These are phyloP conservation scores for Ardeotis arabs DNA, from an alignment of 2,113 vertebrate species.

Conservation along the genomic window DNA sequence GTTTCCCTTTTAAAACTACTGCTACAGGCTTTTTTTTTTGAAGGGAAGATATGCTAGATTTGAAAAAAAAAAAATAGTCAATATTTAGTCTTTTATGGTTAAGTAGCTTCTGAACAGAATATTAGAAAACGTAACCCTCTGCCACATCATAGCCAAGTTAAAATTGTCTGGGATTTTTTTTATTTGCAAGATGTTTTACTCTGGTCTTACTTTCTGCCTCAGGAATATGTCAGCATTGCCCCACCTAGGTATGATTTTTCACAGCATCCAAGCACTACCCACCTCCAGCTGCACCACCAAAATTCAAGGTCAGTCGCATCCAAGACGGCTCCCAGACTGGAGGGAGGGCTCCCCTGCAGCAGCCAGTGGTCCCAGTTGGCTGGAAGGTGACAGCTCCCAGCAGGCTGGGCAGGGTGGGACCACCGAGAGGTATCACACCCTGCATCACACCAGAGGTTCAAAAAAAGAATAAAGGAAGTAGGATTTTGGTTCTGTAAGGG, in stretches of 20 bases:
- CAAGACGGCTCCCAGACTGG: not conserved
- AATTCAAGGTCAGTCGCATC: not conserved
- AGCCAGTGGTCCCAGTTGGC: not conserved
- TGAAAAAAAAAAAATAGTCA: not conserved
- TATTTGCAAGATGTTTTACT: not conserved
- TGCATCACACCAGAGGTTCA: not conserved
- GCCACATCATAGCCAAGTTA: not conserved
- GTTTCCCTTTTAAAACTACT: not conserved
- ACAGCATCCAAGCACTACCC: not conserved
- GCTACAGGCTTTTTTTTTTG: not conserved
- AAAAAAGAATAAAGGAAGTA: not conserved
- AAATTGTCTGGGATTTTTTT: not conserved
- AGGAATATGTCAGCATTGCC: not conserved
- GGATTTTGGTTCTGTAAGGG: not conserved
- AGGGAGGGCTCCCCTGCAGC: not conserved
- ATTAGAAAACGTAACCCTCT: not conserved
- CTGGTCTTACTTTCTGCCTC: not conserved
- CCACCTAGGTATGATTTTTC: not conserved
- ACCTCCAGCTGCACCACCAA: not conserved
- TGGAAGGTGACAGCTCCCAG: not conserved
- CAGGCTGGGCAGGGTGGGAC: not conserved
- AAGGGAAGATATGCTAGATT: not conserved
- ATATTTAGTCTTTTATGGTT: not conserved
- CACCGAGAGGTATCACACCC: rapidly evolving
- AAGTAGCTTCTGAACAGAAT: not conserved